Base-by-base conservation (phyloP, 1,140 invertebrate genomes). In the Caenorhabditis brenneri region DNA sequence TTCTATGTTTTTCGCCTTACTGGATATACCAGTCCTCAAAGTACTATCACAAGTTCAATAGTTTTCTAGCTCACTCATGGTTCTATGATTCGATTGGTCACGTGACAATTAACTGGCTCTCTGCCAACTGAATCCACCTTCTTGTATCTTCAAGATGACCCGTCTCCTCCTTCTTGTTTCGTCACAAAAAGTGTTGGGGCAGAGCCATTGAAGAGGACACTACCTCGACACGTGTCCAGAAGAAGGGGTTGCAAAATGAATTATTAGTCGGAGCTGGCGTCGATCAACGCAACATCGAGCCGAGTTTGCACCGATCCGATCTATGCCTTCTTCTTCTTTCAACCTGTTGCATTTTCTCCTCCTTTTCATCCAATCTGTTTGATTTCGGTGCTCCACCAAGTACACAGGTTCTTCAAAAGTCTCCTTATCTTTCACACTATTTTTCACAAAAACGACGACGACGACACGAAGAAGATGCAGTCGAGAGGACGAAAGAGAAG, bases 161-260 rank as follows among this genome's bases (percentile, higher is more conserved):
- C 36, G 10, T 65, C 58, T 33, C 29, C 36, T 46, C 36, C 65
- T 42, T 31, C 36, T 46, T 74, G 36, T 74, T 22, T 74, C 65
- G 65, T 74, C 65, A 74, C 65, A 42, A 42, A 65, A 19, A n/a
- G n/a, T 36, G 58, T 15, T 16, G 31, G n/a, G n/a, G 29, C 1
- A 36, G 16, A 65, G 31, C 58, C 58, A 65, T 46, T 46, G 36
- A 42, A 74, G 65, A 39, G 65, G 65, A n/a, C 65, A 74, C 65
- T 74, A 74, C 27, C 65, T 24, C 29, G 36, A 74, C 65, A 74
- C 65, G 65, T 74, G 65, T 74, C 65, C 65, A 74, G 65, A 42
- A 74, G 65, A 65, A 65, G 58, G 58, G 58, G 58, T 65, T 65
- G 58, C 65, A 74, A 74, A 74, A 74, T 74, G 65, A 74, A 74